phyloP scores from a whole-genome alignment of 2,888 invertebrate species.

The Sericinus montela region DNA sequence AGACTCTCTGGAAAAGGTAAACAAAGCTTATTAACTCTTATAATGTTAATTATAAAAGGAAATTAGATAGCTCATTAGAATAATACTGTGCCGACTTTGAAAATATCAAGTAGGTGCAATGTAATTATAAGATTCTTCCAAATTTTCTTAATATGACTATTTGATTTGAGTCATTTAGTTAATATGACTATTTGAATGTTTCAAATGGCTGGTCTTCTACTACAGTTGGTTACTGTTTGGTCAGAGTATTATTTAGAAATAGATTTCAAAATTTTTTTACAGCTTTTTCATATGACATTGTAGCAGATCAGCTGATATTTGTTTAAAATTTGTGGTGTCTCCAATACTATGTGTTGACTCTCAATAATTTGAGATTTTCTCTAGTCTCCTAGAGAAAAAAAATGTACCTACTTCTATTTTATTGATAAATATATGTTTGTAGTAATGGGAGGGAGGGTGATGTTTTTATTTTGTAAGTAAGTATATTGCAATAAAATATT shows the following conservation, averaged over 20 bases:
- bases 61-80: constrained; percentile 33
- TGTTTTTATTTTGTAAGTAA: too few relatives aligned
- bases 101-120: constrained; percentile 30
- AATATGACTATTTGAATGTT: constrained; percentile 78
- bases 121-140: constrained; percentile 60
- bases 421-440: too few relatives aligned
- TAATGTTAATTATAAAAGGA: constrained; percentile 24
- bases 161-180: constrained; percentile 38
- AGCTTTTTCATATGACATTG: constrained; percentile 20
- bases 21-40: constrained; percentile 67
- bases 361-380: too few relatives aligned
- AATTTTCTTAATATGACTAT: constrained; percentile 51
- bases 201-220: constrained; percentile 64
- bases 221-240: constrained; percentile 27
- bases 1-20: constrained; percentile 78
- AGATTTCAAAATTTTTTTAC: constrained; percentile 29
- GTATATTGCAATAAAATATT: too few relatives aligned
- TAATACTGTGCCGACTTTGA: constrained; percentile 31
- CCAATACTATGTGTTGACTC: too few relatives aligned
- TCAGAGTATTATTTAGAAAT: constrained; percentile 23
- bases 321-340: constrained; percentile 24
- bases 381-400: too few relatives aligned
- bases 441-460: too few relatives aligned
- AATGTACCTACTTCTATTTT: too few relatives aligned
- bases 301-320: constrained; percentile 53